A percentile compares a stretch with the other conserved stretches of the same genome.
phyloP scores from a whole-genome alignment of 2,888 invertebrate genomes.

The Limenitis camilla region DNA sequence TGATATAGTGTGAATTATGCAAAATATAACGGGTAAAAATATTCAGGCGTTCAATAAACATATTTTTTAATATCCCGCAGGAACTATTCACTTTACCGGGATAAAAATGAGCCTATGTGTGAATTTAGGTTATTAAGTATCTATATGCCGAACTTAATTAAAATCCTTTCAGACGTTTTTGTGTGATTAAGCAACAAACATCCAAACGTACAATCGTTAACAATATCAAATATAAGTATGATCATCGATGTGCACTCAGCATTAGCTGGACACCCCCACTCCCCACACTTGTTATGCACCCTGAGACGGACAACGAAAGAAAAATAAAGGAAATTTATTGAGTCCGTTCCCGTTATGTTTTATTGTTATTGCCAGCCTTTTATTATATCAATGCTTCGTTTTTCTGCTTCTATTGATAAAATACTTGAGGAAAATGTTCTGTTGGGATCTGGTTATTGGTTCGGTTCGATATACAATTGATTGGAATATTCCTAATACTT shows the following conservation, averaged over 20 bases:
- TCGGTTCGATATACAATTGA: not conserved
- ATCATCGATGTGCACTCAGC: not conserved
- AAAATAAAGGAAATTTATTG: constrained; percentile 54
- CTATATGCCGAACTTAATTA: too few species aligned
- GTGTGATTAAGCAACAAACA: too few species aligned
- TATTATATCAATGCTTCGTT: constrained; percentile 49
- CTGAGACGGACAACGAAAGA: constrained; percentile 38
- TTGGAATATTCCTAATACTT: too few species aligned
- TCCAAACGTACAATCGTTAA: too few species aligned
- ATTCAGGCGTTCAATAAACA: too few species aligned
- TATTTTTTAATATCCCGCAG: too few species aligned
- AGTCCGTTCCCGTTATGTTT: constrained; percentile 53
- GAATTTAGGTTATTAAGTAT: too few species aligned
- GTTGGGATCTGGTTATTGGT: not conserved
- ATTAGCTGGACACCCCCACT: constrained; percentile 7
- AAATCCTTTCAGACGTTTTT: too few species aligned
- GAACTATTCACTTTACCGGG: too few species aligned
- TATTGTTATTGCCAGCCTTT: constrained; percentile 59
- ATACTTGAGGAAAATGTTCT: constrained; percentile 27
- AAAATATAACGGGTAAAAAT: too few species aligned
- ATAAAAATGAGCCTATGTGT: too few species aligned
- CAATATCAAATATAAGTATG: not conserved
- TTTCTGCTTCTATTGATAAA: constrained; percentile 44
- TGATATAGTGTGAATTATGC: too few species aligned
- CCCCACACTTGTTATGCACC: constrained; percentile 47